phyloP scores from a whole-genome alignment of 2,797 vertebrate genomes.

The Cheirogaleus major region DNA sequence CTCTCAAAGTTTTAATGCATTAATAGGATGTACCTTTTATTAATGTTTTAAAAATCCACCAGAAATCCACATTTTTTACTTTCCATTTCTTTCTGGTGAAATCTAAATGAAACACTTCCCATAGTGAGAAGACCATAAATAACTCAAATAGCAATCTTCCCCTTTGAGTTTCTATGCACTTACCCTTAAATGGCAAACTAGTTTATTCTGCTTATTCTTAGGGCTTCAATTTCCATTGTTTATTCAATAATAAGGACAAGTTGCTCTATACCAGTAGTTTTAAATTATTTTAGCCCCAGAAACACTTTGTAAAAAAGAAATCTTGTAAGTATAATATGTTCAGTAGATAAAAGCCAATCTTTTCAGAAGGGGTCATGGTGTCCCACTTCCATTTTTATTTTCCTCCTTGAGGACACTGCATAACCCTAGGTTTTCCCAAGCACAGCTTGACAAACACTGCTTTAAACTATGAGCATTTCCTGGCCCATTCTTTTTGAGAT shows the following conservation, averaged over 20 bases:
- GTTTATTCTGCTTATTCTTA: background rate
- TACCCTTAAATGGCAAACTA: background rate
- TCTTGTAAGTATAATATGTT: background rate
- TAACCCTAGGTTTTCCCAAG: background rate
- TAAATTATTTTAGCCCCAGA: background rate
- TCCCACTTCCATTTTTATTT: background rate
- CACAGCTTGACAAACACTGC: background rate
- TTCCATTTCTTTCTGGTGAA: slow-evolving; percentile 68
- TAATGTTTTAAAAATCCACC: background rate
- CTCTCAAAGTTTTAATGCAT: background rate
- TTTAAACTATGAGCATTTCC: slow-evolving; percentile 23
- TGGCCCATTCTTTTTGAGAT: background rate
- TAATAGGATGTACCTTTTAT: background rate
- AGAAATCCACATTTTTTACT: slow-evolving; percentile 67
- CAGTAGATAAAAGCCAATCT: background rate
- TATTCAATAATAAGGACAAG: background rate
- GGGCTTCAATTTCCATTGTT: background rate
- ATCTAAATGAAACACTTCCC: slow-evolving; percentile 48
- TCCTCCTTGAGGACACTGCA: background rate
- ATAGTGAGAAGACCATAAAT: background rate
- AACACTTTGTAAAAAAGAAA: background rate
- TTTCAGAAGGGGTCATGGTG: background rate
- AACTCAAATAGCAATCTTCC: background rate
- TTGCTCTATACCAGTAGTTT: background rate
- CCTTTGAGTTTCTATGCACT: background rate